Conservation (phyloP, 2,113 vertebrate genomes). For the Stercorarius parasiticus region DNA sequence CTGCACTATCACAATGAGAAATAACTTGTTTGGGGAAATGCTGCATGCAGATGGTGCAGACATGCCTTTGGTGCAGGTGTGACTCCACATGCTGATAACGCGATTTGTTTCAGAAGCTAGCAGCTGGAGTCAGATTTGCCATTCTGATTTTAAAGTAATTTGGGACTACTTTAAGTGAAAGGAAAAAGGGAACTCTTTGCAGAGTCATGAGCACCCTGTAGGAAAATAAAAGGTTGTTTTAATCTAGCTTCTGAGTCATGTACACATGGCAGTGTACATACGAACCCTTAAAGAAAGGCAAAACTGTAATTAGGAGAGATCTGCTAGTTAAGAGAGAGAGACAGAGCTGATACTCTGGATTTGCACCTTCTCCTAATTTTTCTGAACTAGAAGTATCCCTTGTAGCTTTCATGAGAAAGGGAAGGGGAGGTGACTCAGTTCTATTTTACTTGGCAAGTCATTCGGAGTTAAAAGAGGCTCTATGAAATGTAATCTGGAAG, state of each 20-base stretch:
- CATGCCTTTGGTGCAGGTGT: conserved; percentile 45
- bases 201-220: background rate
- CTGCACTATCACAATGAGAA: background rate
- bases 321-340: background rate
- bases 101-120: background rate
- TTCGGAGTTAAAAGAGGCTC: background rate
- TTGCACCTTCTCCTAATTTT: background rate
- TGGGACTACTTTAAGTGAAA: background rate
- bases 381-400: background rate
- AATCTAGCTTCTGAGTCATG: background rate
- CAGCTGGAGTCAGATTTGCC: conserved; percentile 14
- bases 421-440: background rate
- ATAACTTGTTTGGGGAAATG: conserved; percentile 21
- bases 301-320: background rate
- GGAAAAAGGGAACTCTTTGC: background rate
- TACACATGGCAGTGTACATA: background rate
- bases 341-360: background rate
- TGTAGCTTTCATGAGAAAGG: background rate
- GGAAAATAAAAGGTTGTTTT: background rate
- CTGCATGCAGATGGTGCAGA: conserved; percentile 23
- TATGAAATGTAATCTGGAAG: background rate
- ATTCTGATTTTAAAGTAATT: conserved; percentile 31
- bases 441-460: background rate
- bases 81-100: background rate
- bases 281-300: background rate